Evolutionary conservation across 2,797 vertebrate species (phyloP), one percentile per base, ranked within the genome.

Genomic region (Argentina silus): DNA sequence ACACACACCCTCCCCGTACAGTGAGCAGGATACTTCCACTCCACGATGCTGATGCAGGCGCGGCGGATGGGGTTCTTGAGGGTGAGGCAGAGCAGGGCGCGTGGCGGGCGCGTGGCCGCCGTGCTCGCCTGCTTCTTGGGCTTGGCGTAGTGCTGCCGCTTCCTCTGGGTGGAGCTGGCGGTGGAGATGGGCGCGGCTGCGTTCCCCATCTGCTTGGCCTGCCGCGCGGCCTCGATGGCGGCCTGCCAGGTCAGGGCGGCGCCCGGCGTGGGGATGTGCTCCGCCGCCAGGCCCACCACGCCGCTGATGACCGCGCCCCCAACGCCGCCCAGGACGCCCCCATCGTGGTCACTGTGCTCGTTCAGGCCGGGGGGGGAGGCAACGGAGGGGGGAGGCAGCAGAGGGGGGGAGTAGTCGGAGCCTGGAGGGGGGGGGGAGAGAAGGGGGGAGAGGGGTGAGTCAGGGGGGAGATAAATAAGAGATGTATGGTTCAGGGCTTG

Each of bases 21-120:
- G 57, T 27, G 57, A 48, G 78, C 96, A 99, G 98, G 98, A 99
- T 99, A 99, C 95, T 99, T 99, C 98, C 98, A 99, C 92, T 99
- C 98, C 10, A 99, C 98, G 14, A 99, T 97, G 94, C 94, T 99
- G 92, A 99, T 99, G 90, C 98, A 99, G 2, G 97, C 98, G 88
- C 97, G 93, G 75, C 98, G 94, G 87, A 99, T 96, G 89, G 98
- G 98, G 84, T 99, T 99, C 93, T 98, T 99, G 78, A 99, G 95
- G 2, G 97, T 98, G 84, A 99, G 94, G 87, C 98, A 99, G 86
- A 99, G 96, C 75, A 99, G 93, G 42, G 98, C 97, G 1, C 97
- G 93, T 1, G 98, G 98, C 0, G 97, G 98, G 14, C 98, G 95
- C 0, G 96, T 98, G 82, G 97, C 94, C 0, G 97, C 94, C 0